Percentiles rank a stretch among this genome's conserved stretches.
Conservation (phyloP, 2,888 invertebrate genomes). For the Lissocephala sabroskyi region DNA sequence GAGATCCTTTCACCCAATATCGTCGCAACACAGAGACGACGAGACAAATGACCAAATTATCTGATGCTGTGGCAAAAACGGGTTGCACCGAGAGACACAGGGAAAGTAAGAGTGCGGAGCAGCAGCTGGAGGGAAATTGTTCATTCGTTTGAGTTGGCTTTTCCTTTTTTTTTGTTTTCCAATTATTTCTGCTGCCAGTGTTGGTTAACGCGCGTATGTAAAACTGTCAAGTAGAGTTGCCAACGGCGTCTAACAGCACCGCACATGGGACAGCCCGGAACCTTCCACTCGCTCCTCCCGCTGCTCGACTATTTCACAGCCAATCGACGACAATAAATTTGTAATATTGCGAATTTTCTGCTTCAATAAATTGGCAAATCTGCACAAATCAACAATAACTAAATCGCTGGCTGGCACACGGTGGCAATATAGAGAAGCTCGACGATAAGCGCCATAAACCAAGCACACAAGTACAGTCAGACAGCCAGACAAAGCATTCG, state of each 20-base stretch:
- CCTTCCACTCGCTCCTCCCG: slow-evolving; percentile 1
- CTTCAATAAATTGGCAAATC: slow-evolving; percentile 52
- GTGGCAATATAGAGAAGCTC: no score
- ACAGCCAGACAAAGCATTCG: no score
- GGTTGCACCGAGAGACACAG: not conserved
- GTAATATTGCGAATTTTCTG: slow-evolving; percentile 47
- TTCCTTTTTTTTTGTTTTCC: not conserved
- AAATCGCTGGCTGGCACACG: slow-evolving; percentile 21
- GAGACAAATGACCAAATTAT: slow-evolving; percentile 33
- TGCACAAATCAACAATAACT: slow-evolving; percentile 48
- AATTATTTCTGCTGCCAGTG: not conserved
- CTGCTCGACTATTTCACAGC: slow-evolving; percentile 1
- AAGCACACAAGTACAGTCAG: not conserved
- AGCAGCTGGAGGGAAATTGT: slow-evolving; percentile 29
- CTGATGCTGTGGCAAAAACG: slow-evolving; percentile 15
- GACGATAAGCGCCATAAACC: no score
- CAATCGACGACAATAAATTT: slow-evolving; percentile 38
- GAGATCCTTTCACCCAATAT: no score
- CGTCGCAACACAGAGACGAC: not conserved
- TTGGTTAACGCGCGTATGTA: slow-evolving; percentile 1
- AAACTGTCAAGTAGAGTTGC: not conserved
- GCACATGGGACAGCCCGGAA: slow-evolving; percentile 2
- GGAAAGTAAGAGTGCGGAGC: slow-evolving; percentile 17
- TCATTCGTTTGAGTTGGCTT: slow-evolving; percentile 16
- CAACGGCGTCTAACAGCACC: no score